Base-by-base conservation (phyloP, 2,113 vertebrate genomes). In the Connochaetes taurinus region DNA sequence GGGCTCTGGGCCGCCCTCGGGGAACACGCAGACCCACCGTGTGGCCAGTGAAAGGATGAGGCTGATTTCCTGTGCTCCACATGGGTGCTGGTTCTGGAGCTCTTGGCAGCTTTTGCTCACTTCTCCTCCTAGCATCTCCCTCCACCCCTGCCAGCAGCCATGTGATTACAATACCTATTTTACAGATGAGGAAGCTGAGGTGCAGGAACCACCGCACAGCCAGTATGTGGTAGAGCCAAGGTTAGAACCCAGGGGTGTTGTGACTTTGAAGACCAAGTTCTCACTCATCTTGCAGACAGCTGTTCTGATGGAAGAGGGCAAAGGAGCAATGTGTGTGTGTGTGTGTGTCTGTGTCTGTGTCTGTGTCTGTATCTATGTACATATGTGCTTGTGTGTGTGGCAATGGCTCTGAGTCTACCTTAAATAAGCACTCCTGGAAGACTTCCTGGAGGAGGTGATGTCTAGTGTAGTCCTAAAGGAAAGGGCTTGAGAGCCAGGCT, bases 21-120 rank as follows among this genome's bases (percentile, higher is more conserved):
- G 45, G 53, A 58, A 23, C n/a, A 16, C 10, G 0, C 25, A 25
- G n/a, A 31, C 27, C 13, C 3, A 1, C 29, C 11, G 0, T 0
- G 1, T 19, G 21, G 33, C 5, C 36, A 50, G 50, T 0, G 17
- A n/a, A 31, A 52, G 53, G 29, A 4, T 0, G 6, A 15, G 1
- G 25, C 47, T 53, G 3, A 23, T 6, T 29, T 2, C 2, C 27
- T 1, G 33, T 2, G 19, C 10, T 33, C 55, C 7, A 3, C 13
- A 0, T 0, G 17, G 57, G 13, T 81, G 31, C 3, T 2, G 1
- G 45, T 6, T 2, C 82, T 52, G 2, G 5, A 47, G 23, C 3
- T 71, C 43, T 40, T 0, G 6, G 13, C 1, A 10, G 5, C 53
- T 19, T 50, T 87, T 90, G 33, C 52, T 81, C 19, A 3, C 76